These are phyloP conservation scores for Coecobrya sp. DNA, from an alignment of 2,888 invertebrate genomes.

Conservation along the genomic window DNA sequence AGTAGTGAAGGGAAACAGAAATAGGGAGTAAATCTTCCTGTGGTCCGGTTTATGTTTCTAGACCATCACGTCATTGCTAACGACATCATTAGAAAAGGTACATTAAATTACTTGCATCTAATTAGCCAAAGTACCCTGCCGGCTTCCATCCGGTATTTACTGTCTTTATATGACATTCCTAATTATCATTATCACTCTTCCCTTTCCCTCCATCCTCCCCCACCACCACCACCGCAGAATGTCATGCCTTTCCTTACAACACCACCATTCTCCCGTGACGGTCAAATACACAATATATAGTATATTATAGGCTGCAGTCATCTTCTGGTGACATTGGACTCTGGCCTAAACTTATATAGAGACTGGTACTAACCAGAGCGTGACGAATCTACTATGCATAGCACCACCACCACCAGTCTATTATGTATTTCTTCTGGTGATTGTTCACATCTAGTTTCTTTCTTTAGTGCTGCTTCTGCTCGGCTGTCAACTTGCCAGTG, in stretches of 20 bases:
- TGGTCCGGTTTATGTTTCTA: not conserved
- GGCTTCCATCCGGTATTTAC: not conserved
- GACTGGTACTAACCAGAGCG: constrained; percentile 49
- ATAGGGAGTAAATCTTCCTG: not conserved
- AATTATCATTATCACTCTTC: constrained; percentile 22
- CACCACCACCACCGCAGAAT: not conserved
- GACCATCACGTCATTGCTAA: not conserved
- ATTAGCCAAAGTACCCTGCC: constrained; percentile 16
- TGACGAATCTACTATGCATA: constrained; percentile 29
- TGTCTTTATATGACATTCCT: constrained; percentile 10
- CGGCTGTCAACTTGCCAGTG: constrained; percentile 49
- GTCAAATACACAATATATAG: not conserved
- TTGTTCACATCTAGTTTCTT: not conserved
- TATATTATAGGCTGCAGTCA: not conserved
- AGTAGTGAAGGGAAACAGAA: not conserved
- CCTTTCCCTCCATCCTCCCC: not conserved
- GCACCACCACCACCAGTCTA: too few species aligned
- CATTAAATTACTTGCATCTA: constrained; percentile 32
- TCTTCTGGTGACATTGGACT: constrained; percentile 43
- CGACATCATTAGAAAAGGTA: constrained; percentile 44
- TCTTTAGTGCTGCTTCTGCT: too few species aligned
- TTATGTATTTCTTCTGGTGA: not conserved
- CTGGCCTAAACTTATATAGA: constrained; percentile 29
- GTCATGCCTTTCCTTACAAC: not conserved
- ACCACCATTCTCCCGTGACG: constrained; percentile 2